Percentiles rank a stretch among this genome's conserved stretches.
Conservation (phyloP, 2,797 vertebrate genomes). For the Apogon hyalosoma region DNA sequence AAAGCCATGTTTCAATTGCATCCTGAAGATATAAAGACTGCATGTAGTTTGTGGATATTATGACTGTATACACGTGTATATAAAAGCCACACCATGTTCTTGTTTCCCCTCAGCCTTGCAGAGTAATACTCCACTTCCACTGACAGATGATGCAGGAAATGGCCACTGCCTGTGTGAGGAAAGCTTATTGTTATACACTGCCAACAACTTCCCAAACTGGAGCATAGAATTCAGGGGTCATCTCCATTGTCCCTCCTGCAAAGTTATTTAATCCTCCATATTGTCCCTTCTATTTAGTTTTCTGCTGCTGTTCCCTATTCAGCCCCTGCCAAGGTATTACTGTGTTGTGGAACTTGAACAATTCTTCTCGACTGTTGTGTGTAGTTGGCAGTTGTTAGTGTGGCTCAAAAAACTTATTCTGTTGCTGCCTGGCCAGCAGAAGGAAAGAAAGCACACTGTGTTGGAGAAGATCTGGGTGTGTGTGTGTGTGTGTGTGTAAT, state of each 20-base stretch:
- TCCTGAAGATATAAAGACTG: not conserved
- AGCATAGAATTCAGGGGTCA: slow-evolving; percentile 65
- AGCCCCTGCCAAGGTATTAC: slow-evolving; percentile 61
- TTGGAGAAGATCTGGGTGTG: not conserved
- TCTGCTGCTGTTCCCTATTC: slow-evolving; percentile 54
- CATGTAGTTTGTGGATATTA: slow-evolving; percentile 8
- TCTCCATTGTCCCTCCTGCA: slow-evolving; percentile 61
- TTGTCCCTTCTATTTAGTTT: slow-evolving; percentile 63
- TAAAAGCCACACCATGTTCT: not conserved
- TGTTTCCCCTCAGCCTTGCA: slow-evolving; percentile 19
- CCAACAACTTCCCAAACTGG: slow-evolving; percentile 73
- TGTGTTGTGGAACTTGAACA: slow-evolving; percentile 46
- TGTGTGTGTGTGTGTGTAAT: slow-evolving; percentile 16
- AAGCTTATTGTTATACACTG: slow-evolving; percentile 59
- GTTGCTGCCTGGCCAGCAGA: slow-evolving; percentile 18
- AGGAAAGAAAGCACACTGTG: slow-evolving; percentile 3
- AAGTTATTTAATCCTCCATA: slow-evolving; percentile 67
- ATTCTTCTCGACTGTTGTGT: slow-evolving; percentile 34
- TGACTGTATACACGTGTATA: slow-evolving; percentile 5
- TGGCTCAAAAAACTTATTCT: slow-evolving; percentile 33
- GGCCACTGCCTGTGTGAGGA: slow-evolving; percentile 37
- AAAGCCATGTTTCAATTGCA: not conserved
- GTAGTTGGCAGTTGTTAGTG: slow-evolving; percentile 33
- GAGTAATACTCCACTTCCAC: slow-evolving; percentile 30
- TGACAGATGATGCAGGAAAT: slow-evolving; percentile 69